Evolutionary conservation across 2,888 invertebrate genomes (phyloP), one percentile per base, ranked within the genome.

Genomic region (Mantis religiosa): DNA sequence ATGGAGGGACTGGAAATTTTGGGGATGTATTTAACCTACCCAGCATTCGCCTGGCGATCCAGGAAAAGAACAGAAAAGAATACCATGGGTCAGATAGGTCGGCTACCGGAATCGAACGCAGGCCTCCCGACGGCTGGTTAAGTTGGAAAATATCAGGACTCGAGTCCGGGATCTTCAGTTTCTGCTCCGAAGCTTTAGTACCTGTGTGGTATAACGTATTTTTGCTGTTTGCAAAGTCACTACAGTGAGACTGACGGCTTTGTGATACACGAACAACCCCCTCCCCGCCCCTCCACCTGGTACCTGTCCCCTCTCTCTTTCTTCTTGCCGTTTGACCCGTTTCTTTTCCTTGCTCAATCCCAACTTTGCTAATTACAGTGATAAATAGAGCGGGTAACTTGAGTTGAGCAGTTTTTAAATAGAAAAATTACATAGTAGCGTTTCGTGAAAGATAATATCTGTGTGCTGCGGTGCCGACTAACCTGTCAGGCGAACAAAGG

Each of bases 381-480:
- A 86, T 86, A 86, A 86, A 86, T 86, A 86, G 27, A 85, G 7
- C 27, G 81, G 27, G 87, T 87, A 87, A 87, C 82, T 82, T 28
- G 87, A 87, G 82, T 14, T 34, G 82, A 87, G 82, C 47, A 87
- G 82, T 82, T 86, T 28, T 86, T 86, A 30, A 87, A 87, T 87
- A 87, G 87, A 87, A 87, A 87, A 87, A 87, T 87, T 87, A 87
- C 82, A 87, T 82, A 82, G 87, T 87, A 87, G 87, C 27, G 54
- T 71, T 71, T 30, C 28, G 15, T 86, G 86, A 71, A 28, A 86
- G 86, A 86, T 86, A 47, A 28, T 86, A 86, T 86, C 86, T 71
- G 54, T 71, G 54, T 71, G 54, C 54, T 71, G 54, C 54, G 54
- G 54, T 71, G 54, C 54, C 54, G 54, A 20, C 54, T 71, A 71